phyloP scores from a whole-genome alignment of 92 coral and sea anemone species.

The Palythoa caribaeorum region DNA sequence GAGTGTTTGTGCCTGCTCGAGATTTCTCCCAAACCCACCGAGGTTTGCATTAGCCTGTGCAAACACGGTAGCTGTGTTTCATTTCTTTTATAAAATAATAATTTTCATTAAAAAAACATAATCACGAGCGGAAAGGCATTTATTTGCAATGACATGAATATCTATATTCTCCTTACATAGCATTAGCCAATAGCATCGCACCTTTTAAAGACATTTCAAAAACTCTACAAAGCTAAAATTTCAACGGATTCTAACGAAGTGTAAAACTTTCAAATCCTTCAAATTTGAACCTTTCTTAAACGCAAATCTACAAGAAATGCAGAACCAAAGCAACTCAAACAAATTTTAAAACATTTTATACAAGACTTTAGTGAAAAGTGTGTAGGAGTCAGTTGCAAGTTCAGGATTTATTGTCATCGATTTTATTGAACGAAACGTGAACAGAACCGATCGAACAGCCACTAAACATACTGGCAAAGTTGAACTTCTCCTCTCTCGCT shows the following conservation, averaged over 20 bases:
- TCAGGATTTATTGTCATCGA: not conserved
- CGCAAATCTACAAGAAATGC: not conserved
- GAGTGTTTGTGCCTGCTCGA: too few species aligned
- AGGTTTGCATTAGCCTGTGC: too few species aligned
- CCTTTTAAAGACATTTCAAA: not conserved
- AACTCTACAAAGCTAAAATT: not conserved
- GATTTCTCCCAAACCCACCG: too few species aligned
- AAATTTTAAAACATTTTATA: not conserved
- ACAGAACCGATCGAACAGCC: not conserved
- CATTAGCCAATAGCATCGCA: not conserved
- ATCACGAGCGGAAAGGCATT: too few species aligned
- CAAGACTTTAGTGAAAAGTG: not conserved
- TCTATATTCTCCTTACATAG: not conserved
- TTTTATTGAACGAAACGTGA: not conserved
- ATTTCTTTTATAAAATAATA: too few species aligned
- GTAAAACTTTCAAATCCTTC: not conserved
- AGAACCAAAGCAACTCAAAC: not conserved
- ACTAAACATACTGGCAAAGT: not conserved
- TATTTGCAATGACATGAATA: too few species aligned
- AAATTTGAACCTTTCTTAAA: too few species aligned
- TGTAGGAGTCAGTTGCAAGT: not conserved
- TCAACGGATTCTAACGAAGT: not conserved
- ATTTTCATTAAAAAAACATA: too few species aligned
- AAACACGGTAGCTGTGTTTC: too few species aligned
- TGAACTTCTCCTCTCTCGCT: not conserved